Evolutionary conservation across 2,888 invertebrate species (phyloP), one percentile per base, ranked within the genome.

Genomic region (Anorthoa munda): DNA sequence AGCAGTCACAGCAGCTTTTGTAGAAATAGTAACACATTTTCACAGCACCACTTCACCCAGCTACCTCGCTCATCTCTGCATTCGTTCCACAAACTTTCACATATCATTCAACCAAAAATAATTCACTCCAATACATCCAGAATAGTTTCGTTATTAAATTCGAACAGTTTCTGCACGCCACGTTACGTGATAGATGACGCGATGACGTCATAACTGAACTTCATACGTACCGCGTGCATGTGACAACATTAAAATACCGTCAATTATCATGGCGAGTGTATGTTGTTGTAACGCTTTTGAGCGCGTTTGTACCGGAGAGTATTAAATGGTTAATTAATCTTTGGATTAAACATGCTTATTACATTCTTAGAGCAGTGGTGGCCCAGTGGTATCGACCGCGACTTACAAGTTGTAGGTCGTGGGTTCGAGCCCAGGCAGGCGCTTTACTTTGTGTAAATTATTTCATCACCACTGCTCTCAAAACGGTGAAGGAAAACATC

Each of bases 91-190:
- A 53, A 39, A 26, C n/a, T 26, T 31, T 50, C 64, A 45, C n/a
- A 71, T 55, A 68, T 66, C 26, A 26, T 75, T 66, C 67, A 71
- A 67, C 39, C 75, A 83, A 79, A 81, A 82, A 72, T 65, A 78
- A 60, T 69, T 59, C 68, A 17, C 51, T 50, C 11, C 55, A 67
- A 72, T 66, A 70, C 55, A 71, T 66, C 67, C 55, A 51, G 67
- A 84, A 81, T 75, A 84, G 84, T 81, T 68, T 56, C 53, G 70
- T 67, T 76, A 81, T 76, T 84, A 84, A 84, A 84, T 83, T 83
- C 71, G 48, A 66, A 68, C 67, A 23, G 60, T 58, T 72, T 65
- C 70, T 66, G 69, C 55, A 21, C 77, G 58, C 72, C 21, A 68
- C 65, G 70, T 72, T 78, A 67, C 68, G 69, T 83, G 85, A 83